A percentile compares a stretch with the other conserved stretches of the same genome.
Evolutionary conservation across 2,888 invertebrate species (phyloP).

Genomic region (Cataglyphis altisquamis): DNA sequence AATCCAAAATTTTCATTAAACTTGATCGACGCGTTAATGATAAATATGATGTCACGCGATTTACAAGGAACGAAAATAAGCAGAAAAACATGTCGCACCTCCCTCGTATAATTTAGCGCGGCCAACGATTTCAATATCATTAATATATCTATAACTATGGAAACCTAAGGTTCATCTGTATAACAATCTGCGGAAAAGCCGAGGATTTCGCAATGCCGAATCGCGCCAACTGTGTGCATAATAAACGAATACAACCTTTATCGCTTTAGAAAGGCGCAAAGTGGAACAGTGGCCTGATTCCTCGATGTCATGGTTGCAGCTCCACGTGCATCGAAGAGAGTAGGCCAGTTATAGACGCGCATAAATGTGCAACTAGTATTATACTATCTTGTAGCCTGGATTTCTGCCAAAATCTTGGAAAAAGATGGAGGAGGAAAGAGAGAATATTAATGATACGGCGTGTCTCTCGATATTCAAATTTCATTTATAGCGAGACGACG

Average conservation of each 20-base stretch:
- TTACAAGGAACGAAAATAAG: constrained; percentile 8
- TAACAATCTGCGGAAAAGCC: not conserved
- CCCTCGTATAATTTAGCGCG: not conserved
- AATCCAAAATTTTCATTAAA: constrained; percentile 26
- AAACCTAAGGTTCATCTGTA: not conserved
- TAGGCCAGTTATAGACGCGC: constrained; percentile 71
- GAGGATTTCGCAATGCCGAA: constrained; percentile 59
- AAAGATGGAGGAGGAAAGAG: constrained; percentile 44
- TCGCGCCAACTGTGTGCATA: constrained; percentile 67
- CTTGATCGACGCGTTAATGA: constrained; percentile 57
- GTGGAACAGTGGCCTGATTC: constrained; percentile 84
- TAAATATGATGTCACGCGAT: constrained; percentile 65
- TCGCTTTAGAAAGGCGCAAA: constrained; percentile 81
- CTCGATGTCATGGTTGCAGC: constrained; percentile 82
- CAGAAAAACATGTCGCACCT: not conserved
- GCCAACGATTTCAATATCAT: not conserved
- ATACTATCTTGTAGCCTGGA: constrained; percentile 69
- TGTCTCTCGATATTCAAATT: not conserved
- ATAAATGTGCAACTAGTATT: constrained; percentile 72
- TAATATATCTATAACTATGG: not conserved
- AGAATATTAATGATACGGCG: not conserved
- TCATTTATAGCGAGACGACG: constrained; percentile 50
- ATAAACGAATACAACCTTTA: constrained; percentile 76
- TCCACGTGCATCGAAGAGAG: constrained; percentile 77
- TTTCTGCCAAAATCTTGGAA: constrained; percentile 72